Base-by-base conservation (phyloP, 2,888 invertebrate species). In the Conistra vaccinii region DNA sequence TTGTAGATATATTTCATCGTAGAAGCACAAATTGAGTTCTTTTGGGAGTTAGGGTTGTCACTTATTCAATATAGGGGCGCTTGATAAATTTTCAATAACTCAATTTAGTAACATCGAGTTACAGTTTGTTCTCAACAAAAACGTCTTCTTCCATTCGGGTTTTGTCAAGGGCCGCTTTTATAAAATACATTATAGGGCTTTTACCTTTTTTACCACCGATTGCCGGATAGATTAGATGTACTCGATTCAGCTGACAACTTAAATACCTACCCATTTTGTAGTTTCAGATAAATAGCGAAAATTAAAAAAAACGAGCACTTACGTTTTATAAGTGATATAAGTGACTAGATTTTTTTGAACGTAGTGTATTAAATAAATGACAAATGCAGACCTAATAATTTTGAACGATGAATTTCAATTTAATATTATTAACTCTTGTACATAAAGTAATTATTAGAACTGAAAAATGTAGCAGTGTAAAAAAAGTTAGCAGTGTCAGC, bases 1-100 rank as follows among this genome's bases (percentile, higher is more conserved):
- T 73, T 81, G 73, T 83, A 65, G 79, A 83, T 79, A 73, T 45
- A 57, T 73, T 53, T n/a, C 17, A 23, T 42, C 23, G 10, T 57
- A 67, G 45, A 17, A 55, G 55, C 32, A 57, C 14, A 61, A 48
- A 29, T 55, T 65, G 55, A 65, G 45, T 66, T 67, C 29, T 67
- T 42, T 42, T 61, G 4, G 14, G 20, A 66, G 42, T 78, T 39
- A 39, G 23, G 53, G 29, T 61, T 57, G 60, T 42, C 69, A 45
- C 61, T 61, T 66, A 72, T 65, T 71, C 32, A 67, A 80, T 81
- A 45, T 48, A 26, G 51, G n/a, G 53, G 23, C 42, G 39, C 70
- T 48, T 61, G 35, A 77, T 63, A 58, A 60, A 79, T 60, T 61
- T 60, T 39, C 39, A 55, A 39, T 66, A 74, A 78, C 23, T 73